Base-by-base conservation (phyloP, 2,113 vertebrate species). In the Grallaria varia region DNA sequence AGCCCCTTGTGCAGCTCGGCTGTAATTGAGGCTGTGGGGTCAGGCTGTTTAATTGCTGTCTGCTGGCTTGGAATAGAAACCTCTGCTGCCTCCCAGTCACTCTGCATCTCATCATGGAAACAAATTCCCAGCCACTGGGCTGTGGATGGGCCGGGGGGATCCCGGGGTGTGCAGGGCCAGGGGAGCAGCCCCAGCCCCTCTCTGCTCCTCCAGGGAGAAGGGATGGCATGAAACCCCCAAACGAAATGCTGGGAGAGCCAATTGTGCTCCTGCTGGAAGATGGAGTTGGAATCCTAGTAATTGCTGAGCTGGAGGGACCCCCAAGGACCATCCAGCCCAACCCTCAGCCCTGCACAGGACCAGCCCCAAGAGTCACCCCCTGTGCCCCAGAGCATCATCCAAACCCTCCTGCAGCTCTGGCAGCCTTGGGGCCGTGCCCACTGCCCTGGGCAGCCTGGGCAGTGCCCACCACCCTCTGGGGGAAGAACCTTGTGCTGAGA, bases 21-120 rank as follows among this genome's bases (percentile, higher is more conserved):
- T 67, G 68, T 98, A 97, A 98, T 97, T 97, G 96, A 96, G 95
- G 95, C 92, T 93, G 73, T 44, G 96, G 80, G 97, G 86, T 97
- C 94, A 92, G 90, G 95, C 95, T 33, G 14, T 90, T 97, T 98
- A 98, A 98, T 98, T 98, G 96, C 56, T 52, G 96, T 85, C 94
- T 97, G 94, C 91, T 94, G 8, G n/a, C 97, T 96, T 49, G 68
- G 96, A 98, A 98, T 98, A 97, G 98, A 97, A 98, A 97, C 96
- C 76, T 90, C 49, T 15, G 88, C 86, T 7, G 33, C 95, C 95
- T 74, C 93, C 72, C 27, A 84, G 89, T 95, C 67, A 19, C 88
- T 94, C 84, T 45, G 93, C 88, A 64, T 35, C 72, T 97, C 93
- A 96, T 60, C 42, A 87, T 94, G 93, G 84, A 83, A 96, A 93